These are phyloP conservation scores for Sinocyclocheilus maitianheensis DNA, from an alignment of 2,113 vertebrate genomes.

Conservation along the genomic window DNA sequence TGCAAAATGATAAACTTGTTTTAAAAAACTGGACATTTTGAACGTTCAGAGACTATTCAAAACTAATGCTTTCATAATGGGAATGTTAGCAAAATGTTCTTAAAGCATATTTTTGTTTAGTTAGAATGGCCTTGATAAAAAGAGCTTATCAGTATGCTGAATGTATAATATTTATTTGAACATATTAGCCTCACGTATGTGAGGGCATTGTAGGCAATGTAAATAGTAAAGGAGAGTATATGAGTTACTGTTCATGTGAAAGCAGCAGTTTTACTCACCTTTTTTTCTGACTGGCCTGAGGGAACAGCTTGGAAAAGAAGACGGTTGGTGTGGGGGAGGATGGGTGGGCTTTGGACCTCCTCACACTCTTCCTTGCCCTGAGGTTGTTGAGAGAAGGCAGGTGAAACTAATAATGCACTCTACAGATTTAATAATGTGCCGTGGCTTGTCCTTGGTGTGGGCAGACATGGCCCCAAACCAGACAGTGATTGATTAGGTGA, in stretches of 20 bases:
- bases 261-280: background rate
- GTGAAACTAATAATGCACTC: slow-evolving; percentile 27
- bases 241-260: background rate
- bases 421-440: slow-evolving; percentile 36
- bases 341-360: slow-evolving; percentile 14
- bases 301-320: background rate
- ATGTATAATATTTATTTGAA: background rate
- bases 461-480: slow-evolving; percentile 40
- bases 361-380: slow-evolving; percentile 24
- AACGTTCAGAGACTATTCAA: too few relatives aligned
- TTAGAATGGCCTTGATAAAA: too few relatives aligned
- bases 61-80: too few relatives aligned
- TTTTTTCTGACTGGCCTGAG: slow-evolving; percentile 15
- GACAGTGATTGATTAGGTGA: slow-evolving; percentile 44
- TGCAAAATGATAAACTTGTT: too few relatives aligned
- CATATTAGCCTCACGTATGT: background rate
- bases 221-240: background rate
- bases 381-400: slow-evolving; percentile 28
- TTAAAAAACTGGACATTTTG: too few relatives aligned
- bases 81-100: too few relatives aligned
- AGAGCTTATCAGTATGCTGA: background rate
- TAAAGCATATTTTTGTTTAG: too few relatives aligned
- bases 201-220: background rate
- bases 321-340: background rate
- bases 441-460: slow-evolving; percentile 37